Percentiles rank a stretch among this genome's conserved stretches.
These are phyloP conservation scores for Junonia oenone DNA, from an alignment of 2,888 invertebrate genomes.

Conservation along the genomic window DNA sequence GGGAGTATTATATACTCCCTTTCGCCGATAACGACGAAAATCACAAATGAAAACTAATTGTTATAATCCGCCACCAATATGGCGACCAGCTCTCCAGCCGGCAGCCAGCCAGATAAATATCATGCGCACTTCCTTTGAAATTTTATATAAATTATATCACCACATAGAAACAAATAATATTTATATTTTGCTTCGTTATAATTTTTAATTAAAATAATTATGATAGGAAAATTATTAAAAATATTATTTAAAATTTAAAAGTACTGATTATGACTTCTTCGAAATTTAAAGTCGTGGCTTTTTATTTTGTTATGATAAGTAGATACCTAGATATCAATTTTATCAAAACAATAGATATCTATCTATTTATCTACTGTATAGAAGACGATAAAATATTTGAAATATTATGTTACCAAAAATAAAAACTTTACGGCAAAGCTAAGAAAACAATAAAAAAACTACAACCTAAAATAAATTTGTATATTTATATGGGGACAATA, in stretches of 20 bases:
- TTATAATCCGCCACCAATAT: conserved; percentile 83
- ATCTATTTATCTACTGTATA: no score
- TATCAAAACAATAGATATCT: no score
- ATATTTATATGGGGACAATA: neutral
- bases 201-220: conserved; percentile 9
- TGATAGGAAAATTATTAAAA: neutral
- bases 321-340: neutral
- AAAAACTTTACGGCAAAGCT: neutral
- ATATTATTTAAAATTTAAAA: conserved; percentile 3
- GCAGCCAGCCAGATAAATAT: conserved; percentile 61
- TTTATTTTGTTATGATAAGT: neutral
- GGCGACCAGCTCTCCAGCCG: conserved; percentile 82
- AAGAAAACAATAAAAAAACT: neutral
- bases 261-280: conserved; percentile 12
- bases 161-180: neutral
- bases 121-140: conserved; percentile 64
- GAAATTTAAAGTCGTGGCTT: neutral
- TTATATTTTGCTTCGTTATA: conserved; percentile 19
- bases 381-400: no score
- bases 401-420: neutral
- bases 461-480: neutral
- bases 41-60: conserved; percentile 59
- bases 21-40: conserved; percentile 84
- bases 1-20: conserved; percentile 83
- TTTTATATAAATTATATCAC: conserved; percentile 13